Conservation (phyloP, 2,888 invertebrate species). For the Agrotis exclamationis region DNA sequence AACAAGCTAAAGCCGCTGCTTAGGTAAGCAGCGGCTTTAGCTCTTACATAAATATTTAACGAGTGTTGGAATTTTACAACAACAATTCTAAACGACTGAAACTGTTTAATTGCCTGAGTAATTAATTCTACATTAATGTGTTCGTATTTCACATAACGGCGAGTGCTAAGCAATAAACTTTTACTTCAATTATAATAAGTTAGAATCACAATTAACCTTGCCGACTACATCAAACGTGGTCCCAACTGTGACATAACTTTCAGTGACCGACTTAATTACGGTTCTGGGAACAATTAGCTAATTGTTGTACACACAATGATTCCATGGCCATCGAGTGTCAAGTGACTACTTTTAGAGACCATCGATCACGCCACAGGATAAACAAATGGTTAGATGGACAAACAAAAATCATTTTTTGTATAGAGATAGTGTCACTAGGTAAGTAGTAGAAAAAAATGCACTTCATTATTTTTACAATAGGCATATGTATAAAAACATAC, state of each 20-base stretch:
- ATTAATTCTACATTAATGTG: conserved; percentile 21
- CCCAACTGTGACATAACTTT: conserved; percentile 21
- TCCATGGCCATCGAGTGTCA: conserved; percentile 6
- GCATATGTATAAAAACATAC: no score
- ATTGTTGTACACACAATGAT: conserved; percentile 13
- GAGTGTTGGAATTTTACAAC: conserved; percentile 23
- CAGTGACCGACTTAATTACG: conserved; percentile 14
- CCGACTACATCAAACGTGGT: conserved; percentile 5
- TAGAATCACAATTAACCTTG: conserved; percentile 18
- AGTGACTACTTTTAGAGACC: not conserved
- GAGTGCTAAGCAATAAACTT: conserved; percentile 11
- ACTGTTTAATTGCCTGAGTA: conserved; percentile 21
- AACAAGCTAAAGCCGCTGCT: conserved; percentile 27
- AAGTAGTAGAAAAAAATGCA: no score
- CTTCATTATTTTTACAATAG: no score
- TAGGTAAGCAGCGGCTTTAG: no score
- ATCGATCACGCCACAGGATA: conserved; percentile 6
- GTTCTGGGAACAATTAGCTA: conserved; percentile 45
- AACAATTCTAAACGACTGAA: conserved; percentile 8
- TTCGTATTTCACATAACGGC: conserved; percentile 9
- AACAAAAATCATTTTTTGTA: not conserved
- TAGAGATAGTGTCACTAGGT: no score
- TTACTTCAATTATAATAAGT: conserved; percentile 23
- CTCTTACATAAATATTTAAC: conserved; percentile 34
- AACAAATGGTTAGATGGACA: conserved; percentile 7